Percentiles rank a stretch among this genome's conserved stretches.
Evolutionary conservation across 2,113 vertebrate species (phyloP).

Genomic region (Heliornis fulica): DNA sequence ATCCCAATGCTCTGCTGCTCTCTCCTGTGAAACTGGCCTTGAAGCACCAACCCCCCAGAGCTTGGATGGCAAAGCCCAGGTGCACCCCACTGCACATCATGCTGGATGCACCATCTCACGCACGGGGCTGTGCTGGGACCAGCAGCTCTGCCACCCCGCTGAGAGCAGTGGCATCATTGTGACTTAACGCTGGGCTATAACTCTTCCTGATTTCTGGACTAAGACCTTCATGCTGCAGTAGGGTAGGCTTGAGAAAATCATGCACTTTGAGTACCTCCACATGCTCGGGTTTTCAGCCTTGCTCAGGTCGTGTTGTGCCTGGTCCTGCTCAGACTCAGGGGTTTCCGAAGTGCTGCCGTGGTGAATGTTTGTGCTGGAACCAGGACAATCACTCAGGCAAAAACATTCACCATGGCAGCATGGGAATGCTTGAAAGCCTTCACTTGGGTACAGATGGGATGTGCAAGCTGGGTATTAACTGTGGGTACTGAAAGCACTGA

Average conservation of each 20-base stretch:
- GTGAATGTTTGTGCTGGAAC: too few species aligned
- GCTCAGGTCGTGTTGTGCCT: neutral
- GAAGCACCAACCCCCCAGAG: neutral
- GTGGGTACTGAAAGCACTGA: neutral
- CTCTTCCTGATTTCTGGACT: too few species aligned
- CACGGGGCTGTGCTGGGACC: neutral
- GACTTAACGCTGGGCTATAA: too few species aligned
- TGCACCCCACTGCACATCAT: accelerated
- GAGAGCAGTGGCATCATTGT: too few species aligned
- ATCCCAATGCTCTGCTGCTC: neutral
- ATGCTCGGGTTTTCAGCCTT: neutral
- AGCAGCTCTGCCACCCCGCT: neutral
- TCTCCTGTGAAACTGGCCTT: neutral
- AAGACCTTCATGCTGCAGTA: accelerated
- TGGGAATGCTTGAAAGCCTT: neutral
- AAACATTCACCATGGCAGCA: too few species aligned
- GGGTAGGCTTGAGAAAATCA: neutral
- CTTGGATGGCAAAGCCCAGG: neutral
- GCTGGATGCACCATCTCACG: neutral
- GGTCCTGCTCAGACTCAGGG: neutral
- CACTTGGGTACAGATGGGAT: neutral
- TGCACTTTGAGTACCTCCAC: accelerated
- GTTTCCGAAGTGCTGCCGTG: neutral
- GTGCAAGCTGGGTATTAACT: accelerated
- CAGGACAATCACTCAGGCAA: too few species aligned